Evolutionary conservation across 2,797 vertebrate genomes (phyloP).

Genomic region (Catostomus latipinnis): DNA sequence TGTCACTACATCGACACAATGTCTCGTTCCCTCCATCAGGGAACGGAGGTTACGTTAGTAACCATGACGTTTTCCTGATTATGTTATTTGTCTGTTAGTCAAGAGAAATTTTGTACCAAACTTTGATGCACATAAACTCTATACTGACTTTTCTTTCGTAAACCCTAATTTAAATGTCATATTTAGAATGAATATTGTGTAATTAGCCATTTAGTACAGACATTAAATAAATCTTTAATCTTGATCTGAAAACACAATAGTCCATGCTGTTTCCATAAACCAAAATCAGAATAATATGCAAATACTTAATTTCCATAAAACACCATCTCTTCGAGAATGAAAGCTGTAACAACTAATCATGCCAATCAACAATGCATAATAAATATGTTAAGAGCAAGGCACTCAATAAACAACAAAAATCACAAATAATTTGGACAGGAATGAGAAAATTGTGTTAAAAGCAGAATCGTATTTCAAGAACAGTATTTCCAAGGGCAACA

Average conservation of each 20-base stretch:
- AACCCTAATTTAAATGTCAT: neutral
- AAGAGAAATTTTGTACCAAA: neutral
- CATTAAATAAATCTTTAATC: neutral
- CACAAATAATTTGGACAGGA: neutral
- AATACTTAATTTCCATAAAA: constrained; percentile 3
- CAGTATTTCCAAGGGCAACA: constrained; percentile 7
- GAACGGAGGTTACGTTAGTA: too few relatives aligned
- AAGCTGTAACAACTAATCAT: neutral
- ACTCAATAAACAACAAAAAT: neutral
- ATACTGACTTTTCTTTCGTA: constrained; percentile 6
- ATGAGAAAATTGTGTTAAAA: neutral
- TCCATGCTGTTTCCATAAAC: neutral
- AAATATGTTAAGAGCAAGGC: constrained; percentile 4
- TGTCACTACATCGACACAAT: too few relatives aligned
- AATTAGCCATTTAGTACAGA: neutral
- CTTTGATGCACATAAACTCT: neutral
- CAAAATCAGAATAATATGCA: neutral
- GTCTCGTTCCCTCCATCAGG: too few relatives aligned
- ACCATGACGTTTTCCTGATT: neutral
- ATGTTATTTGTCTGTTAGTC: constrained; percentile 1
- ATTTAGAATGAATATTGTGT: neutral
- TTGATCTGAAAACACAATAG: neutral
- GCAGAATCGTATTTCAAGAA: neutral
- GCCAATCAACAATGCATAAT: neutral
- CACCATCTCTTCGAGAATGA: neutral